Evolutionary conservation across 2,113 vertebrate species (phyloP), one percentile per base, ranked within the genome.

Genomic region (Plecotus auritus): DNA sequence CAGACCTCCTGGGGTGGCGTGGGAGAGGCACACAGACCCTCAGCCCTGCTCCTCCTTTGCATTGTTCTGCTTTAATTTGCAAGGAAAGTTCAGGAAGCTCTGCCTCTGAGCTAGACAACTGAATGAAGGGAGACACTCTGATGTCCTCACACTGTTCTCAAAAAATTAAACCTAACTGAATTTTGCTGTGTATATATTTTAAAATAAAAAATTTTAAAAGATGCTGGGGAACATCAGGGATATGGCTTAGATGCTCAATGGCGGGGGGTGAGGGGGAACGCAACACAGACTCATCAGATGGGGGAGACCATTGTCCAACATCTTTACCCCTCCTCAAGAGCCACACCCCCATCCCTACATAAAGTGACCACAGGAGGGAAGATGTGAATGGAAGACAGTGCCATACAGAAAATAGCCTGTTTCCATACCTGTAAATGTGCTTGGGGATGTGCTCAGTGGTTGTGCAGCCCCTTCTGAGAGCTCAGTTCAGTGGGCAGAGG

Each of bases 391-490:
- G 30, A 40, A 26, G 67, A 51, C 45, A 18, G 88, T 23, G 59
- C 23, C 9, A 2, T 32, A 20, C 30, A 1, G 7, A 5, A 47
- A 47, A 35, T 13, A 37, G 47, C 82, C 76, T 84, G 66, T 67
- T 22, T 70, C 78, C 73, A 35, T 1, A 0, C n/a, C 61, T 56
- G 9, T 23, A 35, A 18, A 28, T 4, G 9, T 28, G 32, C 2
- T 4, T 4, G 4, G 14, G n/a, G 37, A 8, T 22, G n/a, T 1
- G 16, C 30, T 42, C 4, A 1, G 1, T 5, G 10, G 10, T 77
- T 47, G 35, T 8, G 2, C 3, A 20, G 47, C 56, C 69, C 32
- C 72, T 87, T 37, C 49, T 26, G 47, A n/a, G 45, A 64, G 35
- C 30, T 47, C 20, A 42, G 47, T 4, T 61, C 28, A 4, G 35